A percentile compares a stretch with the other conserved stretches of the same genome.
phyloP scores from a whole-genome alignment of 2,113 vertebrate genomes.

The Acrocephalus arundinaceus region DNA sequence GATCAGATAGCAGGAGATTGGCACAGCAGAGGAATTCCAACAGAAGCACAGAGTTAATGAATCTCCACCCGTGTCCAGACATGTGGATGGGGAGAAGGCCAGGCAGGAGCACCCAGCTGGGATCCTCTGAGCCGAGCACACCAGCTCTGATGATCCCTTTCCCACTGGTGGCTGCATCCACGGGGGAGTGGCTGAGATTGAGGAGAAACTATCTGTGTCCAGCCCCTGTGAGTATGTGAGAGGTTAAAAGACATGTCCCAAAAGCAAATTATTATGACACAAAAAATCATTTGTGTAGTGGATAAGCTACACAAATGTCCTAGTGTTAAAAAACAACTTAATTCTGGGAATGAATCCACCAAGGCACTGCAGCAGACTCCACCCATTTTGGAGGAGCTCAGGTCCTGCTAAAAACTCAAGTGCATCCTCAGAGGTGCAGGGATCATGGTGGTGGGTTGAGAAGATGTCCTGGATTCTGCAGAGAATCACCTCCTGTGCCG shows the following conservation, averaged over 20 bases:
- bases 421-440: background rate
- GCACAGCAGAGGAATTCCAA: slow-evolving; percentile 55
- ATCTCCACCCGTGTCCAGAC: slow-evolving; percentile 15
- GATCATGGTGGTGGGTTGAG: fast-evolving
- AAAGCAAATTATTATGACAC: background rate
- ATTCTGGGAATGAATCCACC: background rate
- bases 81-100: background rate
- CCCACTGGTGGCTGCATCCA: background rate
- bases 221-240: background rate
- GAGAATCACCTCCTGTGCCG: background rate
- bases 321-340: background rate
- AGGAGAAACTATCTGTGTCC: background rate
- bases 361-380: background rate
- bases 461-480: background rate
- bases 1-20: slow-evolving; percentile 45
- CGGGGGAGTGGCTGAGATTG: fast-evolving
- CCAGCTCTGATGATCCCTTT: fast-evolving
- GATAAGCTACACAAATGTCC: background rate
- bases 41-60: slow-evolving; percentile 53
- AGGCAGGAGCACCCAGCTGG: background rate
- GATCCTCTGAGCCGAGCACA: background rate
- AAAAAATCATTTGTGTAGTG: background rate
- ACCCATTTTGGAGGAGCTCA: fast-evolving
- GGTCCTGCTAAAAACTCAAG: background rate
- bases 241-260: background rate